These are phyloP conservation scores for Chydorus sphaericus DNA, from an alignment of 2,888 invertebrate genomes.

Conservation along the genomic window DNA sequence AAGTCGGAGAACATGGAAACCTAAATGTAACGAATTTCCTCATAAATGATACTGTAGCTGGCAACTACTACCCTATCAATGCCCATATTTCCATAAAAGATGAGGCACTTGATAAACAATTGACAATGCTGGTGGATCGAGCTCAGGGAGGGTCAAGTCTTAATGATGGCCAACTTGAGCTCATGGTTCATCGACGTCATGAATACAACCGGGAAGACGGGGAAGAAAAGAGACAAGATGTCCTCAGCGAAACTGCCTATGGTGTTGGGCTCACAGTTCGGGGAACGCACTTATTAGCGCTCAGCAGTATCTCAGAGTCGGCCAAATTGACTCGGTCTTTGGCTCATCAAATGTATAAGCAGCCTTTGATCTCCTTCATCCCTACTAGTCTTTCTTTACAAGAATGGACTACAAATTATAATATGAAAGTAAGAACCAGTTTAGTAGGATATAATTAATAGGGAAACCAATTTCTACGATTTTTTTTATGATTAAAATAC, in stretches of 20 bases:
- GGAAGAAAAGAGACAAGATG: slow-evolving; percentile 66
- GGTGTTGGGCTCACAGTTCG: slow-evolving; percentile 36
- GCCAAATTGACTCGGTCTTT: slow-evolving; percentile 32
- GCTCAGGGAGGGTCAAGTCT: slow-evolving; percentile 69
- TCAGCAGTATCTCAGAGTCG: slow-evolving; percentile 25
- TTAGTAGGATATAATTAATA: too few relatives aligned
- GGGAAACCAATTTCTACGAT: neutral
- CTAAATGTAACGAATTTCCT: too few relatives aligned
- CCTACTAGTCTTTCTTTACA: neutral
- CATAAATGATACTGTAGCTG: slow-evolving; percentile 30
- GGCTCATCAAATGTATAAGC: slow-evolving; percentile 2
- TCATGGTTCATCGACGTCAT: slow-evolving; percentile 59
- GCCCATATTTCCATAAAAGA: slow-evolving; percentile 34
- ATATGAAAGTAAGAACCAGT: slow-evolving; percentile 29
- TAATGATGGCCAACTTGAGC: slow-evolving; percentile 54
- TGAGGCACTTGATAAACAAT: slow-evolving; percentile 24
- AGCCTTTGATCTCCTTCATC: neutral
- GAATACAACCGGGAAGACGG: too few relatives aligned
- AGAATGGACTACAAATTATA: slow-evolving; percentile 24
- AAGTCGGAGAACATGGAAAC: too few relatives aligned
- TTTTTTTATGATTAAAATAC: neutral
- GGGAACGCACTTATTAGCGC: slow-evolving; percentile 34
- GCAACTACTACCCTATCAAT: slow-evolving; percentile 41
- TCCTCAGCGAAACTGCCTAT: slow-evolving; percentile 46
- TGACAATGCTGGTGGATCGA: slow-evolving; percentile 38